Percentiles rank a stretch among this genome's conserved stretches.
Evolutionary conservation across 2,797 vertebrate species (phyloP).

Genomic region (Acridotheres tristis): DNA sequence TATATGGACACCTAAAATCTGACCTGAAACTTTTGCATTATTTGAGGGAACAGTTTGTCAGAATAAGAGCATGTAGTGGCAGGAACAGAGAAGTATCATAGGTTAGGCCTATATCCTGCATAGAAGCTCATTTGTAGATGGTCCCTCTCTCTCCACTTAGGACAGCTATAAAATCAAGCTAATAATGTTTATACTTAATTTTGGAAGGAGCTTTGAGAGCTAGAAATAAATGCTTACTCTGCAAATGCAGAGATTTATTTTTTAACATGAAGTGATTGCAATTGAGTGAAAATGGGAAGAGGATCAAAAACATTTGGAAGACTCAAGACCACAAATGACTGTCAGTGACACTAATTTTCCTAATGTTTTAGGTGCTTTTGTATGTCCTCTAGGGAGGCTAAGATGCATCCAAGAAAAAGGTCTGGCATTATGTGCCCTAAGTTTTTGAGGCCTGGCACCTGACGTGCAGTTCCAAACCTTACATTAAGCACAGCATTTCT

Average conservation of each 20-base stretch:
- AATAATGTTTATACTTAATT: constrained; percentile 39
- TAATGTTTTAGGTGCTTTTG: not conserved
- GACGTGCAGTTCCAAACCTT: not conserved
- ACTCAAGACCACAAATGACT: not conserved
- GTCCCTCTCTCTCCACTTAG: not conserved
- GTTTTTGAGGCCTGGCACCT: not conserved
- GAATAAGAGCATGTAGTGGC: not conserved
- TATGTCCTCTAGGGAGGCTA: not conserved
- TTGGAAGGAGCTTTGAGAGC: constrained; percentile 17
- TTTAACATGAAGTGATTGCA: constrained; percentile 19
- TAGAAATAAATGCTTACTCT: constrained; percentile 37
- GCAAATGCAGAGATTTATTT: constrained; percentile 37
- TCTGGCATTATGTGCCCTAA: not conserved
- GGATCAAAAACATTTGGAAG: constrained; percentile 14
- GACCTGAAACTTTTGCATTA: not conserved
- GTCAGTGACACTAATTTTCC: not conserved
- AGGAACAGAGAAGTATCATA: not conserved
- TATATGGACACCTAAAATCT: not conserved
- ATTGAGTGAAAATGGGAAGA: constrained; percentile 18
- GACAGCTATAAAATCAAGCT: constrained; percentile 32
- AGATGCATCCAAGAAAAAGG: not conserved
- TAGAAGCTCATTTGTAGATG: constrained; percentile 26
- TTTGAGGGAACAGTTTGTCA: not conserved
- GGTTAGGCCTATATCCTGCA: not conserved
- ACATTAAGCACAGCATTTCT: not conserved